Base-by-base conservation (phyloP, 2,888 invertebrate genomes). In the Lasiommata megera region DNA sequence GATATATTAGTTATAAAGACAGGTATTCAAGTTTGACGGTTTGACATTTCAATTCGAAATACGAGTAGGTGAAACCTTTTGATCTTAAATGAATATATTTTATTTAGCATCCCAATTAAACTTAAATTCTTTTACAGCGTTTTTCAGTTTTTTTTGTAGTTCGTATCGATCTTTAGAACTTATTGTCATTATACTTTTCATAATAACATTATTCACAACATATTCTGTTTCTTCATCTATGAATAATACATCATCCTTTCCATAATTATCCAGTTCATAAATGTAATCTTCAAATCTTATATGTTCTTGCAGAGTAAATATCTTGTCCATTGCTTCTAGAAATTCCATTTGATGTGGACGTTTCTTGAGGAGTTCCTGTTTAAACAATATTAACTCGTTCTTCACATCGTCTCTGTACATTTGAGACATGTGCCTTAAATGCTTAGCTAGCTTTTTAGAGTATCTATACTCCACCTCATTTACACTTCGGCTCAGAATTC, bases 271-370 rank as follows among this genome's bases (percentile, higher is more conserved):
- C 28, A 76, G 61, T 36, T 72, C 67, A 41, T 69, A 54, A 29
- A 83, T 60, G 48, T 85, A 87, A 58, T 84, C 78, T 0, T 71
- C 66, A 23, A 87, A 84, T 0, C 60, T 16, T 11, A 69, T 41
- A 7, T 68, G 69, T 57, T 87, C 73, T 54, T 63, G 62, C 16
- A 73, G 44, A 16, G 75, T 81, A 43, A 80, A 82, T 8, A 73
- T 60, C 1, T 69, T 61, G 48, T 82, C 74, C 66, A 87, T 79
- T 2, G 72, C 66, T n/a, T 72, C 41, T 11, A 87, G 50, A 54
- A 88, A 87, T 0, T 60, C 66, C 1, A 34, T 62, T 54, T 67
- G 64, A 5, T 56, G 41, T 0, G 71, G 70, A 11, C 64, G 38
- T 6, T 66, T 61, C 1, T 67, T 67, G 0, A 73, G 50, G 1